Conservation (phyloP, 2,797 vertebrate genomes). For the Tapirus indicus region DNA sequence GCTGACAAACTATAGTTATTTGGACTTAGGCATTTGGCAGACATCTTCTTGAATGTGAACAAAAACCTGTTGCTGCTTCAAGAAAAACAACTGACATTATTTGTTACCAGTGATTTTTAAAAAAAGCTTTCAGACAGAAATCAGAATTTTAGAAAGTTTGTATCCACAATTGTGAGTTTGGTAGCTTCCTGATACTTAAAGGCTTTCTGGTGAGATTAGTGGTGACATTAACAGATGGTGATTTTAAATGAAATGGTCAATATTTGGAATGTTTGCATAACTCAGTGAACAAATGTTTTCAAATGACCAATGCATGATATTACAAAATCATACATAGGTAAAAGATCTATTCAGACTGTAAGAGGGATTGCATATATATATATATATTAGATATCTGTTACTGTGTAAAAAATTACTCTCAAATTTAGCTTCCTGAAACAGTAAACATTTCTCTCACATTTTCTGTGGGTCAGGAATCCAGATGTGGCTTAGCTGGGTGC, state of each 20-base stretch:
- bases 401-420: neutral
- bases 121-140: constrained; percentile 3
- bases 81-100: neutral
- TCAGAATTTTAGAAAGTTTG: constrained; percentile 26
- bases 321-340: neutral
- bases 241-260: neutral
- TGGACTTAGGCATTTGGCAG: neutral
- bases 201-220: constrained; percentile 8
- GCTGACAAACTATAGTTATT: neutral
- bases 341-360: neutral
- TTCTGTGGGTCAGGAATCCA: constrained; percentile 16
- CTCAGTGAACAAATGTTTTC: constrained; percentile 15
- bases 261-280: constrained; percentile 39
- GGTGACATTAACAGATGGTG: neutral
- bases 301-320: neutral
- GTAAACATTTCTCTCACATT: neutral
- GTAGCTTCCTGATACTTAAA: constrained; percentile 1
- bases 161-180: neutral
- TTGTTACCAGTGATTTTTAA: neutral
- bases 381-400: neutral
- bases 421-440: constrained; percentile 13
- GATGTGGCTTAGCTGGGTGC: neutral
- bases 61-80: neutral
- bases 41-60: constrained; percentile 37
- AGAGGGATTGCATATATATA: neutral